phyloP scores from a whole-genome alignment of 2,888 invertebrate genomes.

The Torymus auratus region DNA sequence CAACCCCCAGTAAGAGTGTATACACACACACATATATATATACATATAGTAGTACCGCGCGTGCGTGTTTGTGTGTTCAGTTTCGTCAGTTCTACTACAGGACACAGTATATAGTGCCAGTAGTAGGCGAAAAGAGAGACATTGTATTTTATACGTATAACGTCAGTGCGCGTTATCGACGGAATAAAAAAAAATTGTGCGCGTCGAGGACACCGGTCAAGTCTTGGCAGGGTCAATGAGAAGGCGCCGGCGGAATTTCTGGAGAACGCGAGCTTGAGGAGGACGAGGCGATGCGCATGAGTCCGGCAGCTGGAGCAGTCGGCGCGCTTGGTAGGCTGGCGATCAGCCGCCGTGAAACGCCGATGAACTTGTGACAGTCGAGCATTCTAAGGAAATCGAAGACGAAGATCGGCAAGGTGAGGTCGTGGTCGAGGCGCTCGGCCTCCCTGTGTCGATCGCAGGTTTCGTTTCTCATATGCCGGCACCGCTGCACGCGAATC shows the following conservation, averaged over 20 bases:
- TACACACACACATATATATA: too few relatives aligned
- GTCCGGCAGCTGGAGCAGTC: not conserved
- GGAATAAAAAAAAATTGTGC: not conserved
- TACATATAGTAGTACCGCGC: too few relatives aligned
- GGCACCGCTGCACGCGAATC: not conserved
- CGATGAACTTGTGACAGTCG: constrained; percentile 24
- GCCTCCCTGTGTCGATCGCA: not conserved
- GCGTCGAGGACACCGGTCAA: constrained; percentile 18
- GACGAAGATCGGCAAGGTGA: not conserved
- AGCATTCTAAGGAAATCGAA: not conserved
- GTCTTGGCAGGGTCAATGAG: constrained; percentile 3
- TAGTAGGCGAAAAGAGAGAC: too few relatives aligned
- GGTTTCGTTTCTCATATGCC: not conserved
- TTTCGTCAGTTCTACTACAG: too few relatives aligned
- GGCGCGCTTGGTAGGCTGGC: too few relatives aligned
- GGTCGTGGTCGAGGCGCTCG: not conserved
- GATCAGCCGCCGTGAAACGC: too few relatives aligned
- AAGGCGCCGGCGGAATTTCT: not conserved
- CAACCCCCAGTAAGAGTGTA: too few relatives aligned
- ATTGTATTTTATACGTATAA: too few relatives aligned
- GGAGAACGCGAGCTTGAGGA: not conserved
- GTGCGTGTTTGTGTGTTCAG: too few relatives aligned
- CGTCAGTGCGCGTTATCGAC: too few relatives aligned
- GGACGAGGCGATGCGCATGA: constrained; percentile 1
- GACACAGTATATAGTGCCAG: too few relatives aligned